Percentiles rank a stretch among this genome's conserved stretches.
Evolutionary conservation across 2,797 vertebrate genomes (phyloP).

Genomic region (Myotis daubentonii): DNA sequence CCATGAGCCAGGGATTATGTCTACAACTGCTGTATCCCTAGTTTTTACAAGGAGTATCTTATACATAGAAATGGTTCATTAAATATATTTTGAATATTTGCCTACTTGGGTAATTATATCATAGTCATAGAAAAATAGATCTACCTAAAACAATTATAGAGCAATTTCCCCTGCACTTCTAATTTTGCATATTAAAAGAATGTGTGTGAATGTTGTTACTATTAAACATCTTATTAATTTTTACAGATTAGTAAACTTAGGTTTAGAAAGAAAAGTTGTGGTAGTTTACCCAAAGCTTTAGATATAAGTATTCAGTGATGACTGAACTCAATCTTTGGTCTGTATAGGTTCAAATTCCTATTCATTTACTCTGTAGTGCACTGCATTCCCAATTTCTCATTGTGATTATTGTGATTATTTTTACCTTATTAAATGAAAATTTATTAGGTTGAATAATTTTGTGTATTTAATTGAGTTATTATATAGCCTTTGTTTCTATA

Average conservation of each 20-base stretch:
- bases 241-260: neutral
- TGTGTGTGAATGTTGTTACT: neutral
- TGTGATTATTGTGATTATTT: neutral
- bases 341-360: neutral
- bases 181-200: neutral
- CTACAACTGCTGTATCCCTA: neutral
- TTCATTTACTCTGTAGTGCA: neutral
- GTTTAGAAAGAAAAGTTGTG: neutral
- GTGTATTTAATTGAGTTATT: neutral
- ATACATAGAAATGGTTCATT: neutral
- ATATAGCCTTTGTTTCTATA: neutral
- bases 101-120: neutral
- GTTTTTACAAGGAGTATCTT: neutral
- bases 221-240: neutral
- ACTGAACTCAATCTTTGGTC: neutral
- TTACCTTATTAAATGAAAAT: neutral
- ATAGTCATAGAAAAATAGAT: neutral
- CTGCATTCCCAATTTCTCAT: neutral
- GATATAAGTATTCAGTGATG: neutral
- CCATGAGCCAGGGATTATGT: neutral
- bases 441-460: neutral
- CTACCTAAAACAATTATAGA: neutral
- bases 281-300: neutral
- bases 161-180: neutral
- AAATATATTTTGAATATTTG: neutral